These are phyloP conservation scores for Mimas tiliae DNA, from an alignment of 2,888 invertebrate genomes.

Conservation along the genomic window DNA sequence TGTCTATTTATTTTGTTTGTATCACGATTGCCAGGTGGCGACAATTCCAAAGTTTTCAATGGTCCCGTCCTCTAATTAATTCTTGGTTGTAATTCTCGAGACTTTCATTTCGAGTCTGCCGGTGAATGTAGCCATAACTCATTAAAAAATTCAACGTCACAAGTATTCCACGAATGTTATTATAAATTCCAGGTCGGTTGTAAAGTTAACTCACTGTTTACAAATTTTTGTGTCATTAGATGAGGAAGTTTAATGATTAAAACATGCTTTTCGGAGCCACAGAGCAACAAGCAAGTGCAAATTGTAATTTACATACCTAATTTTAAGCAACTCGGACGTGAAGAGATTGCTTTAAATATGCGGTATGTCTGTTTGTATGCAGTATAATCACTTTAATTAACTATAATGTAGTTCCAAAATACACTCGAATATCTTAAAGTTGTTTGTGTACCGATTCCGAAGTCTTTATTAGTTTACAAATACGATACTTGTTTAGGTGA, in stretches of 20 bases:
- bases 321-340: constrained; percentile 16
- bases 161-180: constrained; percentile 51
- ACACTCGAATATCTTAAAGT: too few relatives aligned
- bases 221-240: constrained; percentile 44
- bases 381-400: background rate
- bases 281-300: constrained; percentile 33
- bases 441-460: too few relatives aligned
- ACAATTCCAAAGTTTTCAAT: constrained; percentile 64
- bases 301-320: constrained; percentile 38
- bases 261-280: constrained; percentile 37
- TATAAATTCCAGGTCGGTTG: constrained; percentile 46
- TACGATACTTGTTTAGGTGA: background rate
- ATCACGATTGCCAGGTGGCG: constrained; percentile 60
- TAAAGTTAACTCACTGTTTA: constrained; percentile 39
- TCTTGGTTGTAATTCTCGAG: constrained; percentile 57
- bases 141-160: constrained; percentile 58
- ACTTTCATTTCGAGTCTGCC: constrained; percentile 52
- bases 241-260: constrained; percentile 43
- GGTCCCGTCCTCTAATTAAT: constrained; percentile 63
- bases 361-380: background rate
- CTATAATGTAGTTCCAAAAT: too few relatives aligned
- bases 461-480: too few relatives aligned
- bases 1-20: constrained; percentile 52
- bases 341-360: constrained; percentile 22
- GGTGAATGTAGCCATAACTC: constrained; percentile 50